These are phyloP conservation scores for Druon quercuslanigerum DNA, from an alignment of 1,140 invertebrate species.

Conservation along the genomic window DNA sequence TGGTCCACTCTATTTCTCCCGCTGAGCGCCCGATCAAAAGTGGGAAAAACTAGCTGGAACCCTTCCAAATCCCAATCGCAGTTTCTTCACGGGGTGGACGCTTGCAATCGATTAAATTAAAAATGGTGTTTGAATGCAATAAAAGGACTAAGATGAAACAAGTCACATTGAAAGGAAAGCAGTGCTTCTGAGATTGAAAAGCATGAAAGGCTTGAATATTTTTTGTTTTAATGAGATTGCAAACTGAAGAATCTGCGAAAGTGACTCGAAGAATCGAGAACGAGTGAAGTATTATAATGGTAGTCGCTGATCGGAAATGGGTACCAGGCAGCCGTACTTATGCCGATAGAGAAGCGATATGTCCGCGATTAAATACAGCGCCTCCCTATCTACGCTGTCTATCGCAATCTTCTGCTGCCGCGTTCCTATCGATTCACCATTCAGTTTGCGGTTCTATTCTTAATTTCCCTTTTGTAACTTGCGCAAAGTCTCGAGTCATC, in stretches of 20 bases:
- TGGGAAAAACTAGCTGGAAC: too few species aligned
- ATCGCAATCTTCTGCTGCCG: constrained; percentile 29
- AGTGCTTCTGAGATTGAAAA: not conserved
- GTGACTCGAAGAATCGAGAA: constrained; percentile 7
- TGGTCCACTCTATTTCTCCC: too few species aligned
- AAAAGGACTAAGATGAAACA: too few species aligned
- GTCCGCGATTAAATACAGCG: constrained; percentile 29
- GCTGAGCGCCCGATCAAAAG: too few species aligned
- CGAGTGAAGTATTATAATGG: constrained; percentile 19
- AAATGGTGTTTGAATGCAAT: too few species aligned
- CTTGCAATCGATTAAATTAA: too few species aligned
- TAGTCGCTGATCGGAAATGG: constrained; percentile 27
- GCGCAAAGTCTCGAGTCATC: constrained; percentile 9
- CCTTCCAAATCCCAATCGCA: too few species aligned
- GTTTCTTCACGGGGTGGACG: too few species aligned
- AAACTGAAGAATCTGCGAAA: constrained; percentile 7
- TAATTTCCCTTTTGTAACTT: constrained; percentile 29
- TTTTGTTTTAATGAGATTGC: constrained; percentile 26
- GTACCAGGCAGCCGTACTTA: constrained; percentile 9
- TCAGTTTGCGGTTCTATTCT: constrained; percentile 27
- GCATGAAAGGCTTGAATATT: not conserved
- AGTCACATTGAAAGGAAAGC: not conserved
- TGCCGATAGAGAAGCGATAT: constrained; percentile 25
- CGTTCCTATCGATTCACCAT: constrained; percentile 27
- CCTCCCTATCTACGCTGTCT: constrained; percentile 19